A percentile compares a stretch with the other conserved stretches of the same genome.
These are phyloP conservation scores for Drosophila azteca DNA, from an alignment of 1,140 invertebrate genomes.

Conservation along the genomic window DNA sequence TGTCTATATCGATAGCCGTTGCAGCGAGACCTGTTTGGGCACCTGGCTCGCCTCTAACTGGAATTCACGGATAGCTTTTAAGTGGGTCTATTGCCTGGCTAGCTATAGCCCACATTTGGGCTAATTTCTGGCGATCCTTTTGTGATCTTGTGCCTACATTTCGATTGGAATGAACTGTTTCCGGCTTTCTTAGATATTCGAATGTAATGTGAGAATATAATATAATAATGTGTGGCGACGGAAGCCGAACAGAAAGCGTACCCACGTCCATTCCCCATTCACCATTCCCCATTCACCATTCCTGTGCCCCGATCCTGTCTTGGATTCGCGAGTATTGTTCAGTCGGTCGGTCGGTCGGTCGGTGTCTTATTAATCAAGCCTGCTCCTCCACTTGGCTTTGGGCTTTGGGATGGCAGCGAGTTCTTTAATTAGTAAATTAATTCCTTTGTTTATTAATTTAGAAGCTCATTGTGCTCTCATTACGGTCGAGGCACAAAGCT, in stretches of 20 bases:
- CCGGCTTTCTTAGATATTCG: slow-evolving; percentile 50
- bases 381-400: slow-evolving; percentile 62
- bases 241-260: slow-evolving; percentile 31
- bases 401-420: slow-evolving; percentile 39
- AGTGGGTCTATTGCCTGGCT: slow-evolving; percentile 1
- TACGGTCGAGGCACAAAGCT: slow-evolving; percentile 60
- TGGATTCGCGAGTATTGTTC: slow-evolving; percentile 48
- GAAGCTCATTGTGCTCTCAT: slow-evolving; percentile 65
- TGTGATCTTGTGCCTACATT: slow-evolving; percentile 15
- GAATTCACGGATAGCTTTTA: too few species aligned
- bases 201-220: slow-evolving; percentile 50
- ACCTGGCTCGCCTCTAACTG: slow-evolving; percentile 18
- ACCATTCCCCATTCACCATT: slow-evolving; percentile 2
- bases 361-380: slow-evolving; percentile 80
- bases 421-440: slow-evolving; percentile 84
- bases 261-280: too few species aligned
- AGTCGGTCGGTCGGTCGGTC: slow-evolving; percentile 48
- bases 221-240: slow-evolving; percentile 17
- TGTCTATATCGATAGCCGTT: slow-evolving; percentile 45
- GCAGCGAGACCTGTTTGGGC: slow-evolving; percentile 43
- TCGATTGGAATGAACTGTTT: slow-evolving; percentile 54
- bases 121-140: slow-evolving; percentile 32
- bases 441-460: slow-evolving; percentile 84
- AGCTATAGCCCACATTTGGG: background rate
- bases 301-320: slow-evolving; percentile 17